These are phyloP conservation scores for Mesoclemmys tuberculata DNA, from an alignment of 2,113 vertebrate genomes.

Conservation along the genomic window DNA sequence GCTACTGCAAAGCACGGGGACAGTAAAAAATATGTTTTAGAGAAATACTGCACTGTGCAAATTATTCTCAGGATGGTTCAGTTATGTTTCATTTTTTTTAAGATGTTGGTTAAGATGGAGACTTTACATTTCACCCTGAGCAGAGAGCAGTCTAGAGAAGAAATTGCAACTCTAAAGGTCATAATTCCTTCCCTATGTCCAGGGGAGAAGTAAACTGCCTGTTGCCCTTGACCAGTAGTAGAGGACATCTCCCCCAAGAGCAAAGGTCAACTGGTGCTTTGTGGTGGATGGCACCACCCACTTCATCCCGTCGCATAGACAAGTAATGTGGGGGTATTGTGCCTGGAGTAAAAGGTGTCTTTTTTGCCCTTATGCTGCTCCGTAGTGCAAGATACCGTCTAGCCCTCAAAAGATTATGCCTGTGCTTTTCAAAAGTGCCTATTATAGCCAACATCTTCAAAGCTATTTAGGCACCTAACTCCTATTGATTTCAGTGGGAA, in stretches of 20 bases:
- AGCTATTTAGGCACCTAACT: background rate
- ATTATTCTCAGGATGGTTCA: background rate
- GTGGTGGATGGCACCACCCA: background rate
- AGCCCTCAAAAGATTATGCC: background rate
- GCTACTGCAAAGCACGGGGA: background rate
- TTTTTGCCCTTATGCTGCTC: background rate
- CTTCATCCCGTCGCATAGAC: background rate
- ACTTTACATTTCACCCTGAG: background rate
- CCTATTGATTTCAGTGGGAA: background rate
- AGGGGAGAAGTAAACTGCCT: background rate
- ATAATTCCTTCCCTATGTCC: background rate
- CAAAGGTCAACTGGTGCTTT: background rate
- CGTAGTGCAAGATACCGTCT: background rate
- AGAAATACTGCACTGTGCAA: background rate
- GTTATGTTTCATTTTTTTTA: background rate
- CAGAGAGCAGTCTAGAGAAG: background rate
- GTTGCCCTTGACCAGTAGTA: background rate
- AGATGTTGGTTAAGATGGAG: background rate
- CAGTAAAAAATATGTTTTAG: constrained; percentile 3
- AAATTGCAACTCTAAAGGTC: background rate
- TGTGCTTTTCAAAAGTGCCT: background rate
- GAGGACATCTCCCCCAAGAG: background rate
- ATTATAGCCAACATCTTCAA: background rate
- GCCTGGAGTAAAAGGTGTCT: background rate
- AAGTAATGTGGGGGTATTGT: background rate